phyloP scores from a whole-genome alignment of 2,888 invertebrate species.

The Cerastoderma edule region DNA sequence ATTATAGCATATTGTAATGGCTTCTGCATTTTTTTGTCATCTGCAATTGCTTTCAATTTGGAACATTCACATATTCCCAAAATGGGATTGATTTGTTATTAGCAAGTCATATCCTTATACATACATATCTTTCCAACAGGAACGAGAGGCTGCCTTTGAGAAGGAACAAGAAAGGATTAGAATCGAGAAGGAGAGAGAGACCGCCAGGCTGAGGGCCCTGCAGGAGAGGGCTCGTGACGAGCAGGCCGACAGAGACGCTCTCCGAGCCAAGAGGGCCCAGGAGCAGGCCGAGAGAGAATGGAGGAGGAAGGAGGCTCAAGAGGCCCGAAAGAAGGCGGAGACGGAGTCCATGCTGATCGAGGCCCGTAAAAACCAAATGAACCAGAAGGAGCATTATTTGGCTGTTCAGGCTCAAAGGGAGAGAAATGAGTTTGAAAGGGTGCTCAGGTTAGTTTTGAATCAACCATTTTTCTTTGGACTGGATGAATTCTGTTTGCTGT shows the following conservation, averaged over 20 bases:
- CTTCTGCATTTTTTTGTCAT: too few relatives aligned
- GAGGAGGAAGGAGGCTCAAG: constrained; percentile 82
- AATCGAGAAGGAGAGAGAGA: constrained; percentile 83
- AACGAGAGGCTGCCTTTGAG: constrained; percentile 82
- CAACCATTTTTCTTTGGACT: too few relatives aligned
- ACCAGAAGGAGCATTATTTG: constrained; percentile 83
- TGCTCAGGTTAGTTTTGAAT: constrained; percentile 76
- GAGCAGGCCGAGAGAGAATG: constrained; percentile 84
- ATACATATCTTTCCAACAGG: too few relatives aligned
- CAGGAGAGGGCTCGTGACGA: constrained; percentile 83
- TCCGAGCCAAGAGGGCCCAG: constrained; percentile 83
- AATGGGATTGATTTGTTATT: too few relatives aligned
- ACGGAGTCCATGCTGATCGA: constrained; percentile 81
- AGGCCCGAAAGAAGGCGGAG: constrained; percentile 80
- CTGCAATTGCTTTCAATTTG: too few relatives aligned
- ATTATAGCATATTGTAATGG: too few relatives aligned
- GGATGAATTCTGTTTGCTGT: not conserved
- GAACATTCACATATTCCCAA: too few relatives aligned
- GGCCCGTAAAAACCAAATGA: constrained; percentile 82
- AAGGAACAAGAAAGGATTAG: constrained; percentile 81
- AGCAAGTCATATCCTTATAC: too few relatives aligned
- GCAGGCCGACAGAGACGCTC: constrained; percentile 82
- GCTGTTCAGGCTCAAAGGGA: constrained; percentile 84
- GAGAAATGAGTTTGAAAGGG: constrained; percentile 83
- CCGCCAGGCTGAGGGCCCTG: constrained; percentile 80